Evolutionary conservation across 2,113 vertebrate genomes (phyloP).

Genomic region (Ibidorhyncha struthersii): DNA sequence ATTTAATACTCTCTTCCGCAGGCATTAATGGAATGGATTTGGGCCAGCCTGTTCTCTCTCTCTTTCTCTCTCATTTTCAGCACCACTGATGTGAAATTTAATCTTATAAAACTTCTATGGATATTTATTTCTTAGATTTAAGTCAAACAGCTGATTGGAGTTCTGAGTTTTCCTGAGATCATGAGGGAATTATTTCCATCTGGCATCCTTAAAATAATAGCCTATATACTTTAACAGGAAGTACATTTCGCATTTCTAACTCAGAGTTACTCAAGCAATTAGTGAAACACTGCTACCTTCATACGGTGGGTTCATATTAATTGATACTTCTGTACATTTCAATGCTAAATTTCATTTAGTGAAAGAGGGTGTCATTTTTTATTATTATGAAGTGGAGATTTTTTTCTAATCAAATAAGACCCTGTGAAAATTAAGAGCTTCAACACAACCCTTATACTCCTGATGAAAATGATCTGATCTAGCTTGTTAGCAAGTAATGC

Average conservation of each 20-base stretch:
- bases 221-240: not conserved
- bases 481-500: not conserved
- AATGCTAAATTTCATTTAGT: not conserved
- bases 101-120: not conserved
- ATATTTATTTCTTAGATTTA: not conserved
- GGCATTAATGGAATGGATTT: constrained; percentile 4
- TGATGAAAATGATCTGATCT: not conserved
- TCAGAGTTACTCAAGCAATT: not conserved
- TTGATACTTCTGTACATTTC: not conserved
- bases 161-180: not conserved
- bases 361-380: not conserved
- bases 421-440: not conserved
- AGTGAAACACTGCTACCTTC: not conserved
- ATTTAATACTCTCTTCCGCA: not conserved
- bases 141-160: not conserved
- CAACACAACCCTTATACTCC: not conserved
- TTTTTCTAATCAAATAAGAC: not conserved
- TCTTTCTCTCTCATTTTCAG: not conserved
- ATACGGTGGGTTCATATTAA: not conserved
- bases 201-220: constrained; percentile 14
- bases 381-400: not conserved
- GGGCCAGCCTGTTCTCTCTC: not conserved
- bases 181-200: constrained; percentile 1
- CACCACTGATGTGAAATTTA: not conserved
- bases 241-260: not conserved